phyloP scores from a whole-genome alignment of 2,797 vertebrate genomes.

The Malacoraja senta region DNA sequence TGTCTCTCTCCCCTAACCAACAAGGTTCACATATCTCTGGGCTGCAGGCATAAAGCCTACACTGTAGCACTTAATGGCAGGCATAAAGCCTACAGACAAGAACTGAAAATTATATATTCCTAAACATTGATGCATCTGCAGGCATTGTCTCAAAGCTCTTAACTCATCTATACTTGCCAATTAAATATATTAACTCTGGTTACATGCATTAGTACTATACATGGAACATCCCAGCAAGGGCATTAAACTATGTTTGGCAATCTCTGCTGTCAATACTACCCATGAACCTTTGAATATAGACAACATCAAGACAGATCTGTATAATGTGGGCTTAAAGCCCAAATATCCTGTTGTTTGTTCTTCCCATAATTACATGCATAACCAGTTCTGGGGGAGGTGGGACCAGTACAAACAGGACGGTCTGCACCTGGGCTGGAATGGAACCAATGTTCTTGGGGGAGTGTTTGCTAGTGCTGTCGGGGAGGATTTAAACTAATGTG shows the following conservation, averaged over 20 bases:
- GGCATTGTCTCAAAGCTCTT: background rate
- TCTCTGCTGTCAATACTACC: background rate
- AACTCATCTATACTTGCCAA: background rate
- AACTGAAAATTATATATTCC: too few species aligned
- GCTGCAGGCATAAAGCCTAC: background rate
- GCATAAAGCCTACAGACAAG: background rate
- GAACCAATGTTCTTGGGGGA: too few species aligned
- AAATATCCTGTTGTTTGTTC: background rate
- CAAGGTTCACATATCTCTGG: background rate
- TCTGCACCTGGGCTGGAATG: too few species aligned
- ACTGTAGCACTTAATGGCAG: too few species aligned
- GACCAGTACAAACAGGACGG: too few species aligned
- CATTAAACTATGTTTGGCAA: background rate
- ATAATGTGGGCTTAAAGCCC: background rate
- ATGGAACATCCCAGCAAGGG: background rate
- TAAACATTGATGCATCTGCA: too few species aligned
- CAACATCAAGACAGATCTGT: background rate
- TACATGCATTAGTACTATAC: background rate
- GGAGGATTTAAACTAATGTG: too few species aligned
- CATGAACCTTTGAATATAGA: background rate
- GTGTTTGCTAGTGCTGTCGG: too few species aligned
- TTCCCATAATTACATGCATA: too few species aligned
- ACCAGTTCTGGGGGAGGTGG: too few species aligned
- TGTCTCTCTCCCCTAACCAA: background rate
- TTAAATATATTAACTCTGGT: background rate